These are phyloP conservation scores for Anniella stebbinsi DNA, from an alignment of 2,797 vertebrate species.

Conservation along the genomic window DNA sequence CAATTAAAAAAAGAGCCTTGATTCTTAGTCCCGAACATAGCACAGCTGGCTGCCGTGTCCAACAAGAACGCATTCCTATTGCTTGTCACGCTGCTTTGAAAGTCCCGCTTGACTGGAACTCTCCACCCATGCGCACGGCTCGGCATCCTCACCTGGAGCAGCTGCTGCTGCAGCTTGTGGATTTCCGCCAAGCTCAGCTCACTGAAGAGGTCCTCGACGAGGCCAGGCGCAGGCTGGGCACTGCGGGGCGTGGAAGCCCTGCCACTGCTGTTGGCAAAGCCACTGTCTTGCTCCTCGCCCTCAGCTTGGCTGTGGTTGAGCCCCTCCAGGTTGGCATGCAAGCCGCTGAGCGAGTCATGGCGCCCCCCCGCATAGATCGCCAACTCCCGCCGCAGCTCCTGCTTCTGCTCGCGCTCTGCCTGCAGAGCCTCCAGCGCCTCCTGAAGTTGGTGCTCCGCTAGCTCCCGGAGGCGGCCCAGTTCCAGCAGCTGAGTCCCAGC, in stretches of 20 bases:
- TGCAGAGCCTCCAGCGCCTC: conserved; percentile 88
- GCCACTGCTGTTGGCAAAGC: conserved; percentile 73
- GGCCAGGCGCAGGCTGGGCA: conserved; percentile 79
- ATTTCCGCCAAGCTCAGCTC: conserved; percentile 88
- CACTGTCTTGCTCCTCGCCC: conserved; percentile 72
- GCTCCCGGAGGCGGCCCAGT: conserved; percentile 81
- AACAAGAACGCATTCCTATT: background rate
- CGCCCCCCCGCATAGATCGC: conserved; percentile 75
- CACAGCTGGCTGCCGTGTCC: too few species aligned
- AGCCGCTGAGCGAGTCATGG: conserved; percentile 82
- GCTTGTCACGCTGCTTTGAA: background rate
- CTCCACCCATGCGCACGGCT: too few species aligned
- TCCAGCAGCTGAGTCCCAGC: conserved; percentile 84
- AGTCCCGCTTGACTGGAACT: background rate
- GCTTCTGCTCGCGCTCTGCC: conserved; percentile 89
- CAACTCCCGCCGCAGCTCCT: conserved; percentile 84
- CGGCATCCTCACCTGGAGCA: conserved; percentile 81
- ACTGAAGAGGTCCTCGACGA: conserved; percentile 86
- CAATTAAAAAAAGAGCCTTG: too few species aligned
- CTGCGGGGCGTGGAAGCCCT: conserved; percentile 81
- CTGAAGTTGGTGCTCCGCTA: conserved; percentile 86
- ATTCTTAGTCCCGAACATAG: too few species aligned
- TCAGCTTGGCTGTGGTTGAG: conserved; percentile 61
- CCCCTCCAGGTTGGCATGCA: conserved; percentile 83
- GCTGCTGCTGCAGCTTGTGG: conserved; percentile 87